Evolutionary conservation across 2,888 invertebrate genomes (phyloP).

Genomic region (Polietes domitor): DNA sequence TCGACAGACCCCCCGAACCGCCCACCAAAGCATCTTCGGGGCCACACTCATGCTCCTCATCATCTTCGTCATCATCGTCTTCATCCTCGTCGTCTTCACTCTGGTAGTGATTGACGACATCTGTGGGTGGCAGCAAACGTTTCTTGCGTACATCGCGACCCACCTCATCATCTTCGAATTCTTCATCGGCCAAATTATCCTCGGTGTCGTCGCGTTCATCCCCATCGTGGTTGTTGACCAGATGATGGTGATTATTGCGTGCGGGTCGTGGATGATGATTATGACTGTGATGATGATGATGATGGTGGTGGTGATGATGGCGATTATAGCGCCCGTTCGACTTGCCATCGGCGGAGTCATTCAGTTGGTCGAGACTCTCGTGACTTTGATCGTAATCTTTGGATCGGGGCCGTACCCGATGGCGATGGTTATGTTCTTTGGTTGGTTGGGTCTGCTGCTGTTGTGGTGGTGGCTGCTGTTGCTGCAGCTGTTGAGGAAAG

Average conservation of each 20-base stretch:
- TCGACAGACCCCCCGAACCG: slow-evolving; percentile 59
- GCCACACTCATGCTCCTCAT: slow-evolving; percentile 67
- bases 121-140: slow-evolving; percentile 65
- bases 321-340: slow-evolving; percentile 56
- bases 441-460: slow-evolving; percentile 62
- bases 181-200: slow-evolving; percentile 80
- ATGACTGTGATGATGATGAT: slow-evolving; percentile 71
- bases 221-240: slow-evolving; percentile 70
- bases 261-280: slow-evolving; percentile 71
- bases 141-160: slow-evolving; percentile 78
- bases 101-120: slow-evolving; percentile 49
- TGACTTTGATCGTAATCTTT: slow-evolving; percentile 79
- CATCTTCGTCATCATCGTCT: slow-evolving; percentile 68
- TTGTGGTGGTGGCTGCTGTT: slow-evolving; percentile 43
- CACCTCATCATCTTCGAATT: slow-evolving; percentile 80
- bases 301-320: slow-evolving; percentile 67
- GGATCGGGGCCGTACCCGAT: slow-evolving; percentile 78
- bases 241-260: slow-evolving; percentile 71
- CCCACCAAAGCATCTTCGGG: slow-evolving; percentile 66
- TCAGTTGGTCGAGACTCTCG: slow-evolving; percentile 78
- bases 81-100: slow-evolving; percentile 69
- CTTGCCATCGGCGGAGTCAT: slow-evolving; percentile 66
- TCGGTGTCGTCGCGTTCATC: slow-evolving; percentile 79
- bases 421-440: slow-evolving; percentile 76
- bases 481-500: slow-evolving; percentile 52